Evolutionary conservation across 64 coral and sea anemone genomes (phyloP).

Genomic region (Stichodactyla mertensii): DNA sequence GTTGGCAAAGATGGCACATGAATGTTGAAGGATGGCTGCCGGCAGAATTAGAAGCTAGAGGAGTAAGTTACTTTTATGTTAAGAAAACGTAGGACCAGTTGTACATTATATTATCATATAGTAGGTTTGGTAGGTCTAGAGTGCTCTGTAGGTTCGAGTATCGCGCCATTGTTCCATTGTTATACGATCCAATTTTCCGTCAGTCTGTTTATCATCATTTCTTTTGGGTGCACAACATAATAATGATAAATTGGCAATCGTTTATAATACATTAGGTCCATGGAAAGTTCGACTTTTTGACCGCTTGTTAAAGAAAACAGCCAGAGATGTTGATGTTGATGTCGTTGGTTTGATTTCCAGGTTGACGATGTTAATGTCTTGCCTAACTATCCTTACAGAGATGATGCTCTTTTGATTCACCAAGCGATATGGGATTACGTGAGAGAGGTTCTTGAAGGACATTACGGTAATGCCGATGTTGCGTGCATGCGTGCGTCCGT

Average conservation of each 20-base stretch:
- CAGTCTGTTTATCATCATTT: no score
- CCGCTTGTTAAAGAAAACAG: no score
- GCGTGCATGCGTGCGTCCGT: not conserved
- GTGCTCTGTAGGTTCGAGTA: no score
- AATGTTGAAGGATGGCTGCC: slow-evolving; percentile 89
- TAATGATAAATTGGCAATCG: no score
- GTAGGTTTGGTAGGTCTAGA: no score
- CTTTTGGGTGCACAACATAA: no score
- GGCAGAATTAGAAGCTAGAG: slow-evolving; percentile 62
- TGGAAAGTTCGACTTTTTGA: no score
- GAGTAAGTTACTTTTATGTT: slow-evolving; percentile 33
- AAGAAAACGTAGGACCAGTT: no score
- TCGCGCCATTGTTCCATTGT: no score
- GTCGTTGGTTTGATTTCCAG: slow-evolving; percentile 33
- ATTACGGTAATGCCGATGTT: slow-evolving; percentile 59
- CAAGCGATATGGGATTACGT: slow-evolving; percentile 73
- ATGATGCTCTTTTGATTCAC: slow-evolving; percentile 87
- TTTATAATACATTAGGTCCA: no score
- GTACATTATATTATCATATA: no score
- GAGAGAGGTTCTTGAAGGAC: slow-evolving; percentile 63
- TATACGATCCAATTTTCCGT: no score
- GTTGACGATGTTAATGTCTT: slow-evolving; percentile 81
- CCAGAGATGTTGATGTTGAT: not conserved
- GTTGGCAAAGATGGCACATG: slow-evolving; percentile 82
- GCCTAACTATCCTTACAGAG: slow-evolving; percentile 96